Percentiles rank a stretch among this genome's conserved stretches.
These are phyloP conservation scores for Cremastobaeus sp. DNA, from an alignment of 2,888 invertebrate genomes.

Conservation along the genomic window DNA sequence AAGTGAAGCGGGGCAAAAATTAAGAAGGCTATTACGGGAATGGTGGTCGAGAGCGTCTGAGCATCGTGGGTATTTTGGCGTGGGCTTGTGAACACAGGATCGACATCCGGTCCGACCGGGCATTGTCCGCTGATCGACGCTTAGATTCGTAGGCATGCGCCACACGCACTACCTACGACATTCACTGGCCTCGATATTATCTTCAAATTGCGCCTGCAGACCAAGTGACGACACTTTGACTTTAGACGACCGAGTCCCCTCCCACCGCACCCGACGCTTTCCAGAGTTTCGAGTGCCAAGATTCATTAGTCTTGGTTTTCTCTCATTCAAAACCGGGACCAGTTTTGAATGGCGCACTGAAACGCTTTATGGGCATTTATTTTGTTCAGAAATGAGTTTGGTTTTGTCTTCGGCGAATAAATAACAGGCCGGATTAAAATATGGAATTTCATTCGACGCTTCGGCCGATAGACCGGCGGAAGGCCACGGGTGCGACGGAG, in stretches of 20 bases:
- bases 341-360: too few species aligned
- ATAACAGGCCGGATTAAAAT: too few species aligned
- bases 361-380: too few species aligned
- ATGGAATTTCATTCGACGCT: background rate
- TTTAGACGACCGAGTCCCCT: background rate
- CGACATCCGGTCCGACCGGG: slow-evolving; percentile 69
- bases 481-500: too few species aligned
- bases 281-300: too few species aligned
- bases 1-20: slow-evolving; percentile 53
- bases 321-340: too few species aligned
- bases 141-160: slow-evolving; percentile 64
- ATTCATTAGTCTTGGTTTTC: too few species aligned
- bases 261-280: background rate
- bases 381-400: too few species aligned
- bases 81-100: slow-evolving; percentile 72
- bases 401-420: too few species aligned
- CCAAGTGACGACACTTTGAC: slow-evolving; percentile 23
- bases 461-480: slow-evolving; percentile 13
- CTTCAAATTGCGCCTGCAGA: slow-evolving; percentile 39
- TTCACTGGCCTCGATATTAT: slow-evolving; percentile 53
- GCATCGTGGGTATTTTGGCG: slow-evolving; percentile 67
- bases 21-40: slow-evolving; percentile 60
- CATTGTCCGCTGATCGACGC: slow-evolving; percentile 73
- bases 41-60: slow-evolving; percentile 57
- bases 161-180: slow-evolving; percentile 61